These are phyloP conservation scores for Echeneis naucrates DNA, from an alignment of 2,797 vertebrate species.

Conservation along the genomic window DNA sequence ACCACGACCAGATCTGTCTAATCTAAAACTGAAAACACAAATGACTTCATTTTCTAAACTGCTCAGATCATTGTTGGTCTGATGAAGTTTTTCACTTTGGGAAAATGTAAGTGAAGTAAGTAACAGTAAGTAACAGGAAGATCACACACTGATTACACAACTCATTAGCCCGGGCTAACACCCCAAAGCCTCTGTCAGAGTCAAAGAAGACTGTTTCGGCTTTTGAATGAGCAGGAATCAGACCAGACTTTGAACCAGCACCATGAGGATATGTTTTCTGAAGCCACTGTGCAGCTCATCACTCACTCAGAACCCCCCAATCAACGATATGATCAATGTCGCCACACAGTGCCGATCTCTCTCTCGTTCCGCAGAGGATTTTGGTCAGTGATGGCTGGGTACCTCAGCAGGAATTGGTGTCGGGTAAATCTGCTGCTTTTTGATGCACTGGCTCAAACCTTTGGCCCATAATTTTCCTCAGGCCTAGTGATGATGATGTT, in stretches of 20 bases:
- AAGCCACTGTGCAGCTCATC: background rate
- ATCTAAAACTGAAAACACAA: too few relatives aligned
- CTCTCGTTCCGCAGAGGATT: background rate
- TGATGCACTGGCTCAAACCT: background rate
- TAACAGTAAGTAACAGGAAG: too few relatives aligned
- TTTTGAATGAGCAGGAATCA: too few relatives aligned
- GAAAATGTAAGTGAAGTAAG: too few relatives aligned
- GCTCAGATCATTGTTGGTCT: too few relatives aligned
- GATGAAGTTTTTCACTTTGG: too few relatives aligned
- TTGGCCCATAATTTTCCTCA: background rate
- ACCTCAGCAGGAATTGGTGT: too few relatives aligned
- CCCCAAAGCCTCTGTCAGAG: background rate
- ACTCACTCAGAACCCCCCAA: background rate
- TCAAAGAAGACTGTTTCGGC: too few relatives aligned
- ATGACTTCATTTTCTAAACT: too few relatives aligned
- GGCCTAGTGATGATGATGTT: background rate
- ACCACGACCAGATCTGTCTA: too few relatives aligned
- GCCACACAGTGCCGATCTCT: slow-evolving; percentile 7
- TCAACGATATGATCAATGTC: slow-evolving; percentile 23
- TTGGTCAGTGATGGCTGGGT: background rate
- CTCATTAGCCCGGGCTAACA: background rate
- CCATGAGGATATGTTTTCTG: background rate
- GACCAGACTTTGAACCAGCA: background rate
- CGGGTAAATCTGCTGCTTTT: background rate
- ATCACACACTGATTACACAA: background rate